Base-by-base conservation (phyloP, 2,797 vertebrate species). In the Acipenser ruthenus region DNA sequence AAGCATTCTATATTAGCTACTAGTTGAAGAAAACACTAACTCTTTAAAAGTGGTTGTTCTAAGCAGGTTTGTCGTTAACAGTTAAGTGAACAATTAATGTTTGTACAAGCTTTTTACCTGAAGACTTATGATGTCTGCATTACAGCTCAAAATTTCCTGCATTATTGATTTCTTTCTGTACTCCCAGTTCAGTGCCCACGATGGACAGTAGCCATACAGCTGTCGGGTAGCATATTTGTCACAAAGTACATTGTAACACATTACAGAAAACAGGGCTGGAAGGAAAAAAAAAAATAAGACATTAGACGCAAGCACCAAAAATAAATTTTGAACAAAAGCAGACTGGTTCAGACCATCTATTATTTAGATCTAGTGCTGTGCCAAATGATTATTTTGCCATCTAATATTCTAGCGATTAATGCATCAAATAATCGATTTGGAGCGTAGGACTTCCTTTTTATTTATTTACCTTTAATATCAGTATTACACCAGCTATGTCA, bases 131-230 rank as follows among this genome's bases (percentile, higher is more conserved):
- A 98, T 94, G 82, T 98, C 96, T 65, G 96, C 93, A 69, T 89
- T 94, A 84, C 93, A 98, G 83, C 84, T 90, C 78, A 98, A 76
- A 73, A 98, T 98, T 88, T 98, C 96, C 87, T 96, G 95, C 87
- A 98, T 98, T 84, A 98, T 98, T 82, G 93, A 93, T 86, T 98
- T 98, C 89, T 98, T 98, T 88, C 95, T 91, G 88, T 98, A 98
- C 71, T 97, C 95, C 96, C 96, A 98, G 85, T 92, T 96, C 72
- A 98, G 80, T 59, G 96, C 95, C 96, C 96, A 98, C 23, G 95
- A 93, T 1, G 96, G 96, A 80, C 96, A 98, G 82, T 98, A 98
- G 84, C 96, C 96, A 53, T 98, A 98, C 64, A 98, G 90, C 87
- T 97, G 95, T 75, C 95, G 90, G 62, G 96, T 98, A 80, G 96